Conservation (phyloP, 2,888 invertebrate genomes). For the Clostera curtula region DNA sequence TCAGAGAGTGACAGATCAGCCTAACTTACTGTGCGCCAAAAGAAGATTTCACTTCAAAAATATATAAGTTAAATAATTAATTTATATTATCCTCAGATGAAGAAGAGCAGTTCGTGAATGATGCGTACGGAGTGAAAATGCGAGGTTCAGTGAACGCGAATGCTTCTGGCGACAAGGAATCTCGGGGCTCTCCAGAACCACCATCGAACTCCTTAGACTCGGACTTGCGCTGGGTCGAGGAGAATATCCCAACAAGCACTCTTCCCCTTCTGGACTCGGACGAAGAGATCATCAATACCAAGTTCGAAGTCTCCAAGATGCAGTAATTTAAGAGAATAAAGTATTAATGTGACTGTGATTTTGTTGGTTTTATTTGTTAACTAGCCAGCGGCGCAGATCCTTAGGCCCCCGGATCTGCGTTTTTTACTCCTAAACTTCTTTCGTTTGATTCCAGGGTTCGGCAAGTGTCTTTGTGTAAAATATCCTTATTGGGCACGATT, state of each 20-base stretch:
- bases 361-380: conserved; percentile 21
- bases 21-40: neutral
- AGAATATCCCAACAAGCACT: conserved; percentile 90
- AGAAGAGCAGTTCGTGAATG: conserved; percentile 89
- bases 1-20: too few species aligned
- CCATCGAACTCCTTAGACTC: conserved; percentile 50
- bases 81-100: conserved; percentile 74
- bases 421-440: too few species aligned
- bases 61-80: neutral
- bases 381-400: too few species aligned
- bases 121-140: conserved; percentile 90
- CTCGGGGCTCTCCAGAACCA: conserved; percentile 25
- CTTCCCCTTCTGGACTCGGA: conserved; percentile 80
- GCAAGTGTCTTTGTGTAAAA: too few species aligned
- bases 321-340: conserved; percentile 72
- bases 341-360: conserved; percentile 35
- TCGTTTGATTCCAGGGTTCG: too few species aligned
- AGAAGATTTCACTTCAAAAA: neutral
- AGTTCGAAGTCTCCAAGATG: conserved; percentile 93
- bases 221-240: conserved; percentile 90
- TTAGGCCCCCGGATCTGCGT: too few species aligned
- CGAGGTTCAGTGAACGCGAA: conserved; percentile 61
- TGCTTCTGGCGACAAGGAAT: conserved; percentile 19
- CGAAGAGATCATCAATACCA: conserved; percentile 89
- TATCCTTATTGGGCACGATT: too few species aligned